Conservation (phyloP, 2,888 invertebrate genomes). For the Acleris cristana region DNA sequence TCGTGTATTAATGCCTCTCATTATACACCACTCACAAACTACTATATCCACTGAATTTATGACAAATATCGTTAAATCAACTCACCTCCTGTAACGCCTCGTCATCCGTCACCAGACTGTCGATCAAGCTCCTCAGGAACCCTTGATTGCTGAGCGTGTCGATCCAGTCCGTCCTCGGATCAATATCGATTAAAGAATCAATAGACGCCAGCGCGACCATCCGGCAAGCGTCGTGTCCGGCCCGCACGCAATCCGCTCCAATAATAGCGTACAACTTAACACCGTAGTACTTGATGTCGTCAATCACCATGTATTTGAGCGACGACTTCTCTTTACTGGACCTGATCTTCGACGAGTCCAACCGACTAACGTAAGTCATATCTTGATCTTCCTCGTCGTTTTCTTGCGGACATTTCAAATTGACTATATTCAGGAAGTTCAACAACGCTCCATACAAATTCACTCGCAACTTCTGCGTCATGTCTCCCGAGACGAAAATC, state of each 20-base stretch:
- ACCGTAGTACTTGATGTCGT: constrained; percentile 88
- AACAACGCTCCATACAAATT: constrained; percentile 93
- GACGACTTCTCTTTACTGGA: constrained; percentile 65
- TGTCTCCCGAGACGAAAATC: constrained; percentile 91
- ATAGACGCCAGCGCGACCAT: constrained; percentile 94
- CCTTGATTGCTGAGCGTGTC: constrained; percentile 78
- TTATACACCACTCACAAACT: too few relatives aligned
- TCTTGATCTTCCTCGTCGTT: constrained; percentile 65
- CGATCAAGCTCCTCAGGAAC: constrained; percentile 92
- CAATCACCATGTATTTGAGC: constrained; percentile 71
- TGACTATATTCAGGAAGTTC: constrained; percentile 91
- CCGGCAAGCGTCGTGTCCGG: constrained; percentile 92
- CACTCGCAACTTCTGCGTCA: constrained; percentile 92
- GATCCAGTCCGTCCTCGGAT: constrained; percentile 86
- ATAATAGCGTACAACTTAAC: constrained; percentile 91
- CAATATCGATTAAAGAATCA: constrained; percentile 90
- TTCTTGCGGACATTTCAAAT: constrained; percentile 74
- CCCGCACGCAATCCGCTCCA: constrained; percentile 94
- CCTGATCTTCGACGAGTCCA: constrained; percentile 83
- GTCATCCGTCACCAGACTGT: constrained; percentile 90
- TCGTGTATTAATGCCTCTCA: too few relatives aligned
- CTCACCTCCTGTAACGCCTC: constrained; percentile 83
- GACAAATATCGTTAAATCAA: not conserved
- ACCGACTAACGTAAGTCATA: constrained; percentile 85
- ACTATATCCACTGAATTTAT: too few relatives aligned